A percentile compares a stretch with the other conserved stretches of the same genome.
Conservation (phyloP, 2,113 vertebrate species). For the Australoheros scitulus region DNA sequence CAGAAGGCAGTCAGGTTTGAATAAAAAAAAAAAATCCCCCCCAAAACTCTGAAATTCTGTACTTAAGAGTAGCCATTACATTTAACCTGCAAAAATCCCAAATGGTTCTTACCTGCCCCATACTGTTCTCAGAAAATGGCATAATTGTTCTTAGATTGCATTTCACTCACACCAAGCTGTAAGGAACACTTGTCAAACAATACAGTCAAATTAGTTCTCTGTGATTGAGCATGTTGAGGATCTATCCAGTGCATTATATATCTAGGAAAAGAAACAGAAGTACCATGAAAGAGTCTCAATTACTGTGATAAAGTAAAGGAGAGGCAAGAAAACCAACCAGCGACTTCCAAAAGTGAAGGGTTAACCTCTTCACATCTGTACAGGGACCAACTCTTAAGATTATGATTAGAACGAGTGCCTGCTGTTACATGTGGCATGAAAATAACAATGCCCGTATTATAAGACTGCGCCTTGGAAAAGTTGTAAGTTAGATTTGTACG, state of each 20-base stretch:
- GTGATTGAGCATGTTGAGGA: slow-evolving; percentile 80
- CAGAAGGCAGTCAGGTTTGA: slow-evolving; percentile 17
- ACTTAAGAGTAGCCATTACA: slow-evolving; percentile 71
- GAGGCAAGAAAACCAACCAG: slow-evolving; percentile 71
- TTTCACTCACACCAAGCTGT: slow-evolving; percentile 78
- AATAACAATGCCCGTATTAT: slow-evolving; percentile 57
- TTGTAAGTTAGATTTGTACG: background rate
- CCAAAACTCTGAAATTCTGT: slow-evolving; percentile 58
- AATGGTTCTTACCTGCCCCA: slow-evolving; percentile 78
- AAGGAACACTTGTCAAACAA: slow-evolving; percentile 84
- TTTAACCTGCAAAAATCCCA: slow-evolving; percentile 77
- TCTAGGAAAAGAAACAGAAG: slow-evolving; percentile 80
- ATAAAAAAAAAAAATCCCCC: slow-evolving; percentile 30
- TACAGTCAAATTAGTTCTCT: slow-evolving; percentile 84
- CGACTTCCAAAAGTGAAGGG: slow-evolving; percentile 66
- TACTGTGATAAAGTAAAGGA: slow-evolving; percentile 71
- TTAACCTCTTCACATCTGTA: slow-evolving; percentile 77
- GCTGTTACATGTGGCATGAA: slow-evolving; percentile 54
- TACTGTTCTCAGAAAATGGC: slow-evolving; percentile 81
- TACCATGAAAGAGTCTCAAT: slow-evolving; percentile 77
- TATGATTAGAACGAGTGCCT: slow-evolving; percentile 68
- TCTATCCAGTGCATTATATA: slow-evolving; percentile 81
- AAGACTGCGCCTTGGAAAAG: slow-evolving; percentile 4
- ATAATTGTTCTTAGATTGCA: slow-evolving; percentile 85
- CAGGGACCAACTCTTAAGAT: slow-evolving; percentile 63